These are phyloP conservation scores for Danio rerio DNA, from an alignment of 2,113 vertebrate genomes.

Conservation along the genomic window DNA sequence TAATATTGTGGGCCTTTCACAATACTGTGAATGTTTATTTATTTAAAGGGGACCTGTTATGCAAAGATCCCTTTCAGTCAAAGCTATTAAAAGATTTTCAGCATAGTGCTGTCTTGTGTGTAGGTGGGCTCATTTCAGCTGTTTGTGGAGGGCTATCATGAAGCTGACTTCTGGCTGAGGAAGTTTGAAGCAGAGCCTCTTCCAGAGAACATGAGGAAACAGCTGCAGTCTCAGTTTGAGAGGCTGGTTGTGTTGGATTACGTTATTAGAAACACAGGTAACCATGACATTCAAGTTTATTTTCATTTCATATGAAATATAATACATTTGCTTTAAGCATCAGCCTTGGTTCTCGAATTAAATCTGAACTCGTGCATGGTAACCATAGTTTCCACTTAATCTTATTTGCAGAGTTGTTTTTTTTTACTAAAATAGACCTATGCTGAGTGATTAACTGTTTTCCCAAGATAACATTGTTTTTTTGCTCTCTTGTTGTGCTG, in stretches of 20 bases:
- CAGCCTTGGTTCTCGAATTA: background rate
- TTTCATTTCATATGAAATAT: background rate
- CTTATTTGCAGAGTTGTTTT: background rate
- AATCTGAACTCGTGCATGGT: background rate
- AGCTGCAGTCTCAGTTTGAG: slow-evolving; percentile 97
- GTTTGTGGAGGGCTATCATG: slow-evolving; percentile 94
- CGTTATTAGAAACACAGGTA: slow-evolving; percentile 96
- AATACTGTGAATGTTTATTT: no score
- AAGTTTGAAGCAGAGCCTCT: slow-evolving; percentile 95
- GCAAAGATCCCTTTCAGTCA: no score
- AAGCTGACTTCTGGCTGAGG: slow-evolving; percentile 95
- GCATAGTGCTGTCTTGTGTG: background rate
- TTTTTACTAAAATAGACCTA: background rate
- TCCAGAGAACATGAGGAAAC: slow-evolving; percentile 95
- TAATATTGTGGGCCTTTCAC: no score
- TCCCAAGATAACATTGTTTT: background rate
- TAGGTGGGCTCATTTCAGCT: slow-evolving; percentile 97
- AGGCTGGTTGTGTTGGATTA: slow-evolving; percentile 94
- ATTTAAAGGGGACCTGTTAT: no score
- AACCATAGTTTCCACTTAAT: background rate
- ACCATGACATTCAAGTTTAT: background rate
- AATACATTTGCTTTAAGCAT: background rate
- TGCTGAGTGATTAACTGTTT: background rate
- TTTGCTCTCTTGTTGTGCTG: background rate
- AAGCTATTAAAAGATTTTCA: background rate